phyloP scores from a whole-genome alignment of 2,888 invertebrate genomes.

The Drosophila peninsularis region DNA sequence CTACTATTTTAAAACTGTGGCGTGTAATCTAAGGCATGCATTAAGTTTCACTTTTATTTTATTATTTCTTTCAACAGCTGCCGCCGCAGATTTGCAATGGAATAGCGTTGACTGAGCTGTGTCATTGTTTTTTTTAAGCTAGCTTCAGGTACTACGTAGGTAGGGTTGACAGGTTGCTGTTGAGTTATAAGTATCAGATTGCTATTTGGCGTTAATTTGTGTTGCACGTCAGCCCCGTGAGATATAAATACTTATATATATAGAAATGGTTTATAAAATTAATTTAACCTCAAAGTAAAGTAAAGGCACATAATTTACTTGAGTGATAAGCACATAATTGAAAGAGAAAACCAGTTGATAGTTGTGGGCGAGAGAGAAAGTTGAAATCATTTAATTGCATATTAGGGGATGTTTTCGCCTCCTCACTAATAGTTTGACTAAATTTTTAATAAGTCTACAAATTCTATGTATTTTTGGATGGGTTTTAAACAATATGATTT shows the following conservation, averaged over 20 bases:
- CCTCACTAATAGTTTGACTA: background rate
- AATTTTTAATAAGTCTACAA: background rate
- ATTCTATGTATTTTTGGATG: background rate
- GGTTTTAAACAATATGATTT: conserved; percentile 7
- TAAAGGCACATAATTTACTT: background rate
- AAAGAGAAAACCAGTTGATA: background rate
- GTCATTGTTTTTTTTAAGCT: conserved; percentile 40
- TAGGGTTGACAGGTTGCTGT: conserved; percentile 5
- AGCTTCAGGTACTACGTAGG: background rate
- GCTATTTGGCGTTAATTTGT: conserved; percentile 35
- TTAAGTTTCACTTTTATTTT: conserved; percentile 70
- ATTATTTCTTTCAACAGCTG: conserved; percentile 9
- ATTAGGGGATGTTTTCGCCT: background rate
- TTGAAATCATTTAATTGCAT: background rate
- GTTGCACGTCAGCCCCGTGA: conserved; percentile 37
- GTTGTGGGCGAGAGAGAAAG: background rate
- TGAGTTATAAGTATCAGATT: conserved; percentile 46
- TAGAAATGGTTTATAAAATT: conserved; percentile 1
- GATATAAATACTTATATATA: conserved; percentile 23
- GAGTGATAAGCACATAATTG: background rate
- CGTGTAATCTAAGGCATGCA: conserved; percentile 66
- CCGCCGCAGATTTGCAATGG: conserved; percentile 46
- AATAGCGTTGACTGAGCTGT: conserved; percentile 33
- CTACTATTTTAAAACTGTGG: conserved; percentile 39
- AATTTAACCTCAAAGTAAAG: conserved; percentile 5